Conservation (phyloP, 2,113 vertebrate genomes). For the Urocitellus parryii region DNA sequence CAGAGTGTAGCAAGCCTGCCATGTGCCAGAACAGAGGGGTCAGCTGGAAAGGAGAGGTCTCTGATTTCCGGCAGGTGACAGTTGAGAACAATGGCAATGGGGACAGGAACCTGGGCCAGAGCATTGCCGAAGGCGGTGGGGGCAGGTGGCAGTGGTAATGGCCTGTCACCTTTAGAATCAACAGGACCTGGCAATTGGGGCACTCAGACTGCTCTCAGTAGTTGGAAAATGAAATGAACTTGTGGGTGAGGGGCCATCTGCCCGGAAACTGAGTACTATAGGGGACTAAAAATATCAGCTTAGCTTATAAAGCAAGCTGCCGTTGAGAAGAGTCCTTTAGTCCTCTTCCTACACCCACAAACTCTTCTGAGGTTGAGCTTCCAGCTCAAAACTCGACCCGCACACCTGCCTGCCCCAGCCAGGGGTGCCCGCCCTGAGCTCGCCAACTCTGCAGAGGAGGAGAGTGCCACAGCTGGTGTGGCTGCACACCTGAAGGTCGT, state of each 20-base stretch:
- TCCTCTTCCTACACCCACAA: not conserved
- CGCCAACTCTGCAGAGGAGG: accelerated
- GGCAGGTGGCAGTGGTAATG: too few relatives aligned
- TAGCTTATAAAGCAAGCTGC: not conserved
- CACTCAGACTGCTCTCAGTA: not conserved
- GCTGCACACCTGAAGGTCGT: not conserved
- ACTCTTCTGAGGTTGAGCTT: not conserved
- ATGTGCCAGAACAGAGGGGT: not conserved
- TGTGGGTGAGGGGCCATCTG: not conserved
- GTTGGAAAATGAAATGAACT: not conserved
- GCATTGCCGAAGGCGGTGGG: not conserved
- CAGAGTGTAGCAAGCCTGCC: too few relatives aligned
- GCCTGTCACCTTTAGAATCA: not conserved
- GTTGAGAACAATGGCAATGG: not conserved
- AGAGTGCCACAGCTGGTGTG: not conserved
- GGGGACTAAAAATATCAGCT: not conserved
- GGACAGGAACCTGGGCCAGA: not conserved
- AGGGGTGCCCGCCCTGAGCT: accelerated
- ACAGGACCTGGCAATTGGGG: not conserved
- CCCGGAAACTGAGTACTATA: not conserved
- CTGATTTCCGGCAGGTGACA: not conserved
- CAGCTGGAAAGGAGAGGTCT: not conserved
- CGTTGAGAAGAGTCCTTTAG: not conserved
- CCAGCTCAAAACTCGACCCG: not conserved
- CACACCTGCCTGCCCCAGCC: not conserved